Conservation (phyloP, 1,140 invertebrate species). For the Linepithema humile region DNA sequence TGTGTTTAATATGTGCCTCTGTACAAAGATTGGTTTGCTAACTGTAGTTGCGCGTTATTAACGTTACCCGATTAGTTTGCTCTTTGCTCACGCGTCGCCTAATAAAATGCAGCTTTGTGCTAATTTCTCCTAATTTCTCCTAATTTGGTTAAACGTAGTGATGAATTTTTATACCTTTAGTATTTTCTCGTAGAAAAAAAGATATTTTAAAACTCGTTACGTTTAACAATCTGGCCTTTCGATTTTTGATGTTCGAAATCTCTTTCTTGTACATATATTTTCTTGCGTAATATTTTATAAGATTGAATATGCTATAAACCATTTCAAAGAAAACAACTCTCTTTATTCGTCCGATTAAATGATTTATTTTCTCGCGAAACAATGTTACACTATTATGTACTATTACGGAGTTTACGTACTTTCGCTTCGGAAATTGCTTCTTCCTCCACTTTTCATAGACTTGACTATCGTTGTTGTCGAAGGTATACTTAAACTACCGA, state of each 20-base stretch:
- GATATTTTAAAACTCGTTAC: background rate
- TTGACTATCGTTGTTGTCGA: slow-evolving; percentile 50
- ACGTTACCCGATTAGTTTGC: background rate
- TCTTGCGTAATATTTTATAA: background rate
- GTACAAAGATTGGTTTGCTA: background rate
- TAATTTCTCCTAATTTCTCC: too few species aligned
- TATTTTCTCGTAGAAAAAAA: background rate
- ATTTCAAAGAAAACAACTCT: background rate
- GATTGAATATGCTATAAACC: background rate
- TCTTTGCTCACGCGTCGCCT: background rate
- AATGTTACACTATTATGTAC: slow-evolving; percentile 34
- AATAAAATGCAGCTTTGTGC: background rate
- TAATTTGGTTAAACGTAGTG: slow-evolving; percentile 3
- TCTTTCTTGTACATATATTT: background rate
- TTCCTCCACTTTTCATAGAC: slow-evolving; percentile 42
- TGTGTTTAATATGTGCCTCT: background rate
- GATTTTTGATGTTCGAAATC: background rate
- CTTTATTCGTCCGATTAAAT: slow-evolving; percentile 13
- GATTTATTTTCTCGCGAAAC: slow-evolving; percentile 44
- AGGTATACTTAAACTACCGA: slow-evolving; percentile 56
- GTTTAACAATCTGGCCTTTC: background rate
- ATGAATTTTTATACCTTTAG: background rate
- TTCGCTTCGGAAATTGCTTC: slow-evolving; percentile 51
- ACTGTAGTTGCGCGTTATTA: slow-evolving; percentile 28
- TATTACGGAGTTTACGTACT: slow-evolving; percentile 47